Conservation (phyloP, 2,113 vertebrate species). For the Erythrocebus patas region DNA sequence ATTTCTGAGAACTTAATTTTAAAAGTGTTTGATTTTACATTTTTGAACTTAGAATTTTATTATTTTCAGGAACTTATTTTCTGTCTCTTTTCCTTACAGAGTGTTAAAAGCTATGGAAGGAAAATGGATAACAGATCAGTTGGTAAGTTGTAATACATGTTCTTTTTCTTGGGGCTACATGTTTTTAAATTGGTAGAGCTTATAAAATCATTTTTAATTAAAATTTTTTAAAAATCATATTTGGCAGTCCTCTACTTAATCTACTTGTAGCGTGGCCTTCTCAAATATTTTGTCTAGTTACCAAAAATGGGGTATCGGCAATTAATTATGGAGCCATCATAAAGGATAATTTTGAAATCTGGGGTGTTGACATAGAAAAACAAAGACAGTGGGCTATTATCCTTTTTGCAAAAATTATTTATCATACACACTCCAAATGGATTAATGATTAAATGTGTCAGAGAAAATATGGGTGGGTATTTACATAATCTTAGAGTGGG, state of each 20-base stretch:
- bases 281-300: not conserved
- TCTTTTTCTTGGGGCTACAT: not conserved
- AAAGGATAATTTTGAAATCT: slow-evolving; percentile 1
- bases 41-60: slow-evolving; percentile 13
- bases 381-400: not conserved
- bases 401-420: not conserved
- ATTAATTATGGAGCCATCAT: not conserved
- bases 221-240: slow-evolving; percentile 22
- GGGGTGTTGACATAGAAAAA: not conserved
- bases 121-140: slow-evolving; percentile 91
- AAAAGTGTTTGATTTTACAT: slow-evolving; percentile 4
- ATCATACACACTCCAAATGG: not conserved
- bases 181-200: slow-evolving; percentile 33
- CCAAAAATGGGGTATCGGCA: not conserved
- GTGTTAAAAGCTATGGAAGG: slow-evolving; percentile 91
- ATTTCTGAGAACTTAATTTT: not conserved
- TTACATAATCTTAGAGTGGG: not conserved
- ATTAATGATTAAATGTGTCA: not conserved
- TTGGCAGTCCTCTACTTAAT: not conserved
- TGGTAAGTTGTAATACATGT: slow-evolving; percentile 89
- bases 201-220: slow-evolving; percentile 19
- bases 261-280: not conserved
- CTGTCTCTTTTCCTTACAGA: slow-evolving; percentile 78
- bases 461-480: not conserved
- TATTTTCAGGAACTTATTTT: not conserved